Base-by-base conservation (phyloP, 2,113 vertebrate species). In the Telmatochromis sp. region DNA sequence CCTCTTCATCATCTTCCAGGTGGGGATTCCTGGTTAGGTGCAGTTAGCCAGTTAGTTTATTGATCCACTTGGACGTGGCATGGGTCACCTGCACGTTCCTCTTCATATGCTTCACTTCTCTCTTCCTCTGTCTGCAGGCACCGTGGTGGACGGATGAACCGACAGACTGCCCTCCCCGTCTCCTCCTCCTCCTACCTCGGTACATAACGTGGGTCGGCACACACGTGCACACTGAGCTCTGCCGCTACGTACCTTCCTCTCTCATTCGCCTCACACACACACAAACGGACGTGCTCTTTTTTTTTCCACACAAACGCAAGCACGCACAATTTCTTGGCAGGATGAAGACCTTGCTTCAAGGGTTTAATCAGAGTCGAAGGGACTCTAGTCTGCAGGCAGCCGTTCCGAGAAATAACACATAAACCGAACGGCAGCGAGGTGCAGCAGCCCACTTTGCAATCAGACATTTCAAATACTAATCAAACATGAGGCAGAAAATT, bases 291-390 rank as follows among this genome's bases (percentile, higher is more conserved):
- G 10, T 71, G 17, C 40, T 57, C 60, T 1, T 7, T 68, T 21
- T 63, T 45, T 78, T 31, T 3, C 23, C 2, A 47, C 60, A 37
- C 31, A 2, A 83, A 58, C 78, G 11, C 37, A 35, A 10, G 9
- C 89, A 57, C 42, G 60, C 81, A 58, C 4, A 19, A 33, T 57
- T 83, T 89, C 42, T 81, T 84, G 84, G 73, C 80, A 89, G 71
- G 65, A 92, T 81, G 50, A 87, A 91, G 91, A 73, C 88, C 55
- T 87, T 87, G 90, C 90, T 95, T 92, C 17, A 81, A 89, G 93
- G 89, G 87, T 92, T 92, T 94, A 92, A 91, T 93, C 92, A 91
- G 81, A 91, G 80, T 83, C 84, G 81, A 85, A 84, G 91, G 89
- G 71, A 85, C 87, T 90, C 84, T 89, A 33, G 51, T 89, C 86